Conservation (phyloP, 1,140 invertebrate genomes). For the Drosophila triauraria region DNA sequence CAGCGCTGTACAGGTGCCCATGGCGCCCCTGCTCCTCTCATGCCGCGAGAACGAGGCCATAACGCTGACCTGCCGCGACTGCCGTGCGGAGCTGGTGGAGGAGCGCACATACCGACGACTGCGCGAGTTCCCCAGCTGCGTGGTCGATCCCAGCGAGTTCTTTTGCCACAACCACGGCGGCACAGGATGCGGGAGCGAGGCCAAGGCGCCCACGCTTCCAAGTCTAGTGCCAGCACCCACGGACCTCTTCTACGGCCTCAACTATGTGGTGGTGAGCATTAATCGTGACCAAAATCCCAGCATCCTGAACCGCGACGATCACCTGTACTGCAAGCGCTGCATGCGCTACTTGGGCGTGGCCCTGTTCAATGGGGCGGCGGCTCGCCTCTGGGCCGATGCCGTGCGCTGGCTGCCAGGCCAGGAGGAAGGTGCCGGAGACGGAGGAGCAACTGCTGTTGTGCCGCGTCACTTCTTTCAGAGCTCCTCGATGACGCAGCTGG, state of each 20-base stretch:
- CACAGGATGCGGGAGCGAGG: background rate
- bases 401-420: slow-evolving; percentile 27
- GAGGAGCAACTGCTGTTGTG: too few relatives aligned
- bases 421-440: too few relatives aligned
- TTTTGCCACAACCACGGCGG: slow-evolving; percentile 69
- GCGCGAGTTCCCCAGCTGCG: slow-evolving; percentile 70
- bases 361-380: slow-evolving; percentile 53
- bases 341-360: slow-evolving; percentile 55
- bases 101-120: slow-evolving; percentile 36
- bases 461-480: slow-evolving; percentile 50
- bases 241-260: slow-evolving; percentile 74
- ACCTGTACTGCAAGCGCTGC: slow-evolving; percentile 73
- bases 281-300: background rate
- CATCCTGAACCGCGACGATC: slow-evolving; percentile 25
- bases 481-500: slow-evolving; percentile 51
- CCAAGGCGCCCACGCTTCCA: background rate
- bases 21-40: slow-evolving; percentile 18
- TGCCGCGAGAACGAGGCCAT: slow-evolving; percentile 23
- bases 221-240: slow-evolving; percentile 43
- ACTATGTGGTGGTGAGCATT: slow-evolving; percentile 63
- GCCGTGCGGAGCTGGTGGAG: slow-evolving; percentile 33
- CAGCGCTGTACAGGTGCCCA: slow-evolving; percentile 9
- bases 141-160: slow-evolving; percentile 73
- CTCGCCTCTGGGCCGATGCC: slow-evolving; percentile 71
- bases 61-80: slow-evolving; percentile 47